These are phyloP conservation scores for Ectemnius lituratus DNA, from an alignment of 2,888 invertebrate species.

Conservation along the genomic window DNA sequence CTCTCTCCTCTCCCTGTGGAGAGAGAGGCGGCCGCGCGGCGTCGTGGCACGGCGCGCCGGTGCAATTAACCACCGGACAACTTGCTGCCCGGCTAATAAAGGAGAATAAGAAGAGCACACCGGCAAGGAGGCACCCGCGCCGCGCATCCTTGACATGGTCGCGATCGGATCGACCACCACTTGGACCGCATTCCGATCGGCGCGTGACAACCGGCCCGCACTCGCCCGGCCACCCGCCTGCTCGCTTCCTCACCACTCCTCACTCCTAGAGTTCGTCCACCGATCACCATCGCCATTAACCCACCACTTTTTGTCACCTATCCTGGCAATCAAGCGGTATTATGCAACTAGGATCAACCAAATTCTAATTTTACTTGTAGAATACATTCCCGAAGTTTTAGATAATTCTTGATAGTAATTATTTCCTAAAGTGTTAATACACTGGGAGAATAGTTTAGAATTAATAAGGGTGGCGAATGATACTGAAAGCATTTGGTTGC, in stretches of 20 bases:
- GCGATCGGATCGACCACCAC: constrained; percentile 54
- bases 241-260: not conserved
- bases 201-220: constrained; percentile 39
- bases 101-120: constrained; percentile 60
- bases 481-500: constrained; percentile 7
- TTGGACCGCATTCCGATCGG: constrained; percentile 55
- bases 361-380: no score
- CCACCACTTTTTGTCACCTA: no score
- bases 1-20: no score
- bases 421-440: no score
- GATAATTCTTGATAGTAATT: no score
- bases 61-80: constrained; percentile 73
- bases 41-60: constrained; percentile 62
- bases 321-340: no score
- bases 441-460: not conserved
- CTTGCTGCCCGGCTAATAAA: constrained; percentile 67
- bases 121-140: constrained; percentile 10
- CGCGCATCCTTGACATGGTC: constrained; percentile 58
- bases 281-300: no score
- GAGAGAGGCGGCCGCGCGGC: constrained; percentile 33
- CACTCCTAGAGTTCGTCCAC: no score
- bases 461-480: not conserved
- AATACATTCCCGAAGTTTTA: no score
- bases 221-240: not conserved
- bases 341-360: no score